Conservation (phyloP, 2,888 invertebrate species). For the Pristionchus fissidentatus region DNA sequence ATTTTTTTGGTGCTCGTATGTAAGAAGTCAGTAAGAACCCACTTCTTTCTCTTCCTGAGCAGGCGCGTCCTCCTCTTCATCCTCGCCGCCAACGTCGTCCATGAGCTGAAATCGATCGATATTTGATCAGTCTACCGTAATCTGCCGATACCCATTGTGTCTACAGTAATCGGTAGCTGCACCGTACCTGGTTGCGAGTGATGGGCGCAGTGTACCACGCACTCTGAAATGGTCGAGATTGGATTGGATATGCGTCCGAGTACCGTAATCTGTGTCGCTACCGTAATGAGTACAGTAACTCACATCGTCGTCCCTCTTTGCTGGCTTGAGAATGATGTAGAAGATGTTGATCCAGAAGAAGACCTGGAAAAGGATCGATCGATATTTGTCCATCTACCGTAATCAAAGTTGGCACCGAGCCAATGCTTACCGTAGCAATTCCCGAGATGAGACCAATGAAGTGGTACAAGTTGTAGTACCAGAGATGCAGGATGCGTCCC, state of each 20-base stretch:
- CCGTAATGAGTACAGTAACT: no score
- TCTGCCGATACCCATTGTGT: neutral
- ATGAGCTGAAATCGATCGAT: neutral
- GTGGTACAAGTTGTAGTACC: neutral
- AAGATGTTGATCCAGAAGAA: neutral
- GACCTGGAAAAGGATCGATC: neutral
- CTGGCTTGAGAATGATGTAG: neutral
- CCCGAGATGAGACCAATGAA: neutral
- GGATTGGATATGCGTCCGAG: neutral
- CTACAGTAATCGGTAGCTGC: no score
- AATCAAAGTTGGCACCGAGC: no score
- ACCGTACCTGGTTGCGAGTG: neutral
- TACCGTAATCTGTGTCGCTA: no score
- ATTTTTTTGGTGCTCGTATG: no score
- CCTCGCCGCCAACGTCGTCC: neutral
- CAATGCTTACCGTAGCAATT: neutral
- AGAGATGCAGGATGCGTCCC: neutral
- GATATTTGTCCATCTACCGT: no score
- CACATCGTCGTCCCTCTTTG: neutral
- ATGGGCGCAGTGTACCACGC: conserved; percentile 28
- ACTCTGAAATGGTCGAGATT: neutral
- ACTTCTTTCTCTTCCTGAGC: no score
- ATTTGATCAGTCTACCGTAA: neutral
- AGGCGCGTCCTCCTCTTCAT: neutral
- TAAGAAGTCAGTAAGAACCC: no score